These are phyloP conservation scores for Pseudorhiza aurosa DNA, from an alignment of 30 jellyfish, hydroid and myxozoan species.

Conservation along the genomic window DNA sequence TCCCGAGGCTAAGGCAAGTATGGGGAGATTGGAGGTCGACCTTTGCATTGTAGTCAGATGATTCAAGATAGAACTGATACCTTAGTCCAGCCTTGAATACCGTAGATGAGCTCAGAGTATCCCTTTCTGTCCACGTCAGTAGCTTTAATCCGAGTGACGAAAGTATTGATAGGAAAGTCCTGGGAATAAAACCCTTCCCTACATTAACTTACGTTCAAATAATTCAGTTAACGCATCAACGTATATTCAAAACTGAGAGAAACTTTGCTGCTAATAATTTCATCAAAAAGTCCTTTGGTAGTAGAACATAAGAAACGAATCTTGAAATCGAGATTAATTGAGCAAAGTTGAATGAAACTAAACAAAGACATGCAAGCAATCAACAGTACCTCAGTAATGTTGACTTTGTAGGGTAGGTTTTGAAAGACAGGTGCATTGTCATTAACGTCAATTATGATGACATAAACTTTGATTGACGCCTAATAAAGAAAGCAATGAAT, in stretches of 20 bases:
- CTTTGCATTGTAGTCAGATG: too few species aligned
- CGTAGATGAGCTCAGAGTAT: slow-evolving; percentile 50
- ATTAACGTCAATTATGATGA: slow-evolving; percentile 55
- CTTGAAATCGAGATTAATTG: too few species aligned
- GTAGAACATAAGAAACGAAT: not conserved
- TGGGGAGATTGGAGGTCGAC: too few species aligned
- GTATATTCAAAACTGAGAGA: too few species aligned
- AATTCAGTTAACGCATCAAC: too few species aligned
- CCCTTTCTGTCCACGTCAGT: slow-evolving; percentile 72
- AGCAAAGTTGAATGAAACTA: too few species aligned
- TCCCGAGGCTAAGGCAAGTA: too few species aligned
- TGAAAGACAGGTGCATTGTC: slow-evolving; percentile 77
- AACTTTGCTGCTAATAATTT: too few species aligned
- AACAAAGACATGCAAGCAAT: too few species aligned
- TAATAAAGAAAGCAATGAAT: slow-evolving; percentile 12
- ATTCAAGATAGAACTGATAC: not conserved
- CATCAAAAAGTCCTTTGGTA: not conserved
- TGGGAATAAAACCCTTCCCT: slow-evolving; percentile 12
- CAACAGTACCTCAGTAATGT: slow-evolving; percentile 38
- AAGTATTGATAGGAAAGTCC: slow-evolving; percentile 68
- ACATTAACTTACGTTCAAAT: too few species aligned
- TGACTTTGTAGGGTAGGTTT: slow-evolving; percentile 37
- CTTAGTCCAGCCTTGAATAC: slow-evolving; percentile 66
- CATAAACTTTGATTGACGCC: slow-evolving; percentile 43
- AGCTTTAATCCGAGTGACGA: slow-evolving; percentile 70